Conservation (phyloP, 2,797 vertebrate genomes). For the Somateria mollissima region DNA sequence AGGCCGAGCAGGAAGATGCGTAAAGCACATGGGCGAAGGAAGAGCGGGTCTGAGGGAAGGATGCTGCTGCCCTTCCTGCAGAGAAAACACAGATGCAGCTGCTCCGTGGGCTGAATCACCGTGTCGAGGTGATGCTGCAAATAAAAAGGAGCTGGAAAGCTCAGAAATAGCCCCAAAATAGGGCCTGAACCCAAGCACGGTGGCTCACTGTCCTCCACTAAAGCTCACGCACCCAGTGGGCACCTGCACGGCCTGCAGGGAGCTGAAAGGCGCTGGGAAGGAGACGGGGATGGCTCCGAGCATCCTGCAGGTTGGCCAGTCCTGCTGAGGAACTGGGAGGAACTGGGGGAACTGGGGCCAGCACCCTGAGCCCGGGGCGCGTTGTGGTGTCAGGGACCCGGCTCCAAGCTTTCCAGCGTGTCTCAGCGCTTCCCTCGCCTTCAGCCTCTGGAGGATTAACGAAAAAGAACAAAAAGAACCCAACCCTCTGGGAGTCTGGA, state of each 20-base stretch:
- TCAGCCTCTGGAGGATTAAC: neutral
- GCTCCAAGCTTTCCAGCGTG: fast-evolving
- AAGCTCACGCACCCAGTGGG: neutral
- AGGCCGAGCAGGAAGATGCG: neutral
- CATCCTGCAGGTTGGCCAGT: neutral
- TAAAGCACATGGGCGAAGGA: neutral
- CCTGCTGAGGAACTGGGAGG: neutral
- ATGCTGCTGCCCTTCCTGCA: neutral
- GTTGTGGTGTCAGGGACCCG: neutral
- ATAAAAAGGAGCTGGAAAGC: neutral
- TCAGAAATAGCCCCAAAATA: neutral
- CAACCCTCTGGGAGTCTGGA: neutral
- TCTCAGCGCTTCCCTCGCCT: neutral
- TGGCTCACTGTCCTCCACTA: neutral
- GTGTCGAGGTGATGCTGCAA: fast-evolving
- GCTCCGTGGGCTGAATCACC: neutral
- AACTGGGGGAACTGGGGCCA: neutral
- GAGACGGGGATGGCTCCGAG: neutral
- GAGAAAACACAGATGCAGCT: neutral
- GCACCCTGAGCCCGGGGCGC: fast-evolving
- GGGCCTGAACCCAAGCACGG: neutral
- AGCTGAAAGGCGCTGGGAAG: neutral
- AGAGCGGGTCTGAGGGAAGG: neutral
- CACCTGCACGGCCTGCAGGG: neutral
- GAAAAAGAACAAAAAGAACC: neutral